Evolutionary conservation across 1,140 invertebrate genomes (phyloP).

Genomic region (Acromyrmex heyeri): DNA sequence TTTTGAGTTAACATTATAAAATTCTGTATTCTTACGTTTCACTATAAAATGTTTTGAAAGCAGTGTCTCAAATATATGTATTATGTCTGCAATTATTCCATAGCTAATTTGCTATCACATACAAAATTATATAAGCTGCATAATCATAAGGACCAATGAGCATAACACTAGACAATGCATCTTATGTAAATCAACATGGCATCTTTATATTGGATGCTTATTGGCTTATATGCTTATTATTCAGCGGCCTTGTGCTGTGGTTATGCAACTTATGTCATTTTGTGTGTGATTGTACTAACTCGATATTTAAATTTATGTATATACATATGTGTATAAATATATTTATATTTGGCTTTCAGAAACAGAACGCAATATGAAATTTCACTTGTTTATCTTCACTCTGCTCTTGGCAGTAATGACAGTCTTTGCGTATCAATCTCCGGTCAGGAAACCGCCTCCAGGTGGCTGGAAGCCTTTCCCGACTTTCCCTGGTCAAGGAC

Average conservation of each 20-base stretch:
- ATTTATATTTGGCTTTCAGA: constrained; percentile 28
- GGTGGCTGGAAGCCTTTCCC: constrained; percentile 48
- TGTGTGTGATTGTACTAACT: neutral
- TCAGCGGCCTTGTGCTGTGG: too few species aligned
- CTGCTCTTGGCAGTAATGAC: constrained; percentile 25
- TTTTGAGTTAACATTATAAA: constrained; percentile 4
- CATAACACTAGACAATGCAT: too few species aligned
- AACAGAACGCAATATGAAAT: constrained; percentile 56
- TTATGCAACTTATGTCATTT: too few species aligned
- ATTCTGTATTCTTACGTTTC: neutral
- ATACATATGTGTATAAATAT: neutral
- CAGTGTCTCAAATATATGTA: neutral
- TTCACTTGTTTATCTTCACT: constrained; percentile 29
- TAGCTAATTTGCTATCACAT: neutral
- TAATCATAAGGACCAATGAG: too few species aligned
- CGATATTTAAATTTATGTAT: constrained; percentile 15
- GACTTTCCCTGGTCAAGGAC: constrained; percentile 52
- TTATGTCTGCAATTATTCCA: neutral
- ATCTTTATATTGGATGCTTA: too few species aligned
- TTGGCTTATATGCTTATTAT: too few species aligned
- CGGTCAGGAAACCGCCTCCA: constrained; percentile 1
- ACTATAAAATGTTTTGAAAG: neutral
- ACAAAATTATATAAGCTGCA: too few species aligned
- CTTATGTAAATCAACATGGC: too few species aligned
- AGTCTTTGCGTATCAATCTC: constrained; percentile 19